Base-by-base conservation (phyloP, 2,113 vertebrate genomes). In the Myiopsitta monachus region DNA sequence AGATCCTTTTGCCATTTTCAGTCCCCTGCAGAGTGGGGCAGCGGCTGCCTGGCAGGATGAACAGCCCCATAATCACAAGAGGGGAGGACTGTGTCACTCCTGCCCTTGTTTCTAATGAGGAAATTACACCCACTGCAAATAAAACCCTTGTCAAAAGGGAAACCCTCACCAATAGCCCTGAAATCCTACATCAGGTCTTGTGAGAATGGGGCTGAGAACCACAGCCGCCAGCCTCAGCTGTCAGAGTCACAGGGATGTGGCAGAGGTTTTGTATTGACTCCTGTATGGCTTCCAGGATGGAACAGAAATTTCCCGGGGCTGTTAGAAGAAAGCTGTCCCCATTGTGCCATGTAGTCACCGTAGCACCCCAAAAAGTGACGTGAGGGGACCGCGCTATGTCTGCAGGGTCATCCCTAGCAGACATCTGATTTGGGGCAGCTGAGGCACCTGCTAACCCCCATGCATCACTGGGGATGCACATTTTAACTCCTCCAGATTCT, bases 401-500 rank as follows among this genome's bases (percentile, higher is more conserved):
- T 11, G 15, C 1, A 0, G 22, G 30, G 14, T 39, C 31, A 44
- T 33, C 18, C 12, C 9, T 0, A 0, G 18, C 12, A 39, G 18
- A 43, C 24, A 3, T 19, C 41, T 1, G 3, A 28, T 6, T 23
- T 27, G 44, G 33, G 69, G 3, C 4, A 41, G 15, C 55, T 43
- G 46, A 30, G n/a, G 19, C 31, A 1, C 10, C 2, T 2, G 7
- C 28, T 14, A 5, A 1, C 14, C 43, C 55, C 30, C 1, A 0
- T 0, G 0, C 33, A 18, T 44, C 6, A 1, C 18, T 0, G 1
- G 7, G 47, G 31, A 80, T 3, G 1, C 0, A 1, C 6, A 19
- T 28, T 74, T 22, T 6, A 9, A 23, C 27, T 79, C 43, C 52
- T 86, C 31, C 54, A 31, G 10, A 28, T 30, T 36, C 21, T 1